These are phyloP conservation scores for Sylvilagus bachmani DNA, from an alignment of 2,113 vertebrate species.

Conservation along the genomic window DNA sequence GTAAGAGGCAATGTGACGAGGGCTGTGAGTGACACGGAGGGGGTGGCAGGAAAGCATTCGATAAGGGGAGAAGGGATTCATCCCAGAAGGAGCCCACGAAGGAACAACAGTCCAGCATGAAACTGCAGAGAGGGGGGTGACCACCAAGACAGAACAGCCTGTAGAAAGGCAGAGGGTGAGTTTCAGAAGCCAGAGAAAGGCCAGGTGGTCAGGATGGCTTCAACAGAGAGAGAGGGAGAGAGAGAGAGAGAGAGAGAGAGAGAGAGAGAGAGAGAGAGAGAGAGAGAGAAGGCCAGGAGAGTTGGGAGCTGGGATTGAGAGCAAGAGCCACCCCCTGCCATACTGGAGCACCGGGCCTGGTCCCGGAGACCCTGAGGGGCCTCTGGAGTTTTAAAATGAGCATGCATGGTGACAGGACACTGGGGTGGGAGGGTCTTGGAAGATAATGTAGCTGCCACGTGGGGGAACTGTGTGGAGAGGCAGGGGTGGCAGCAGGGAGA, in stretches of 20 bases:
- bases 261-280: neutral
- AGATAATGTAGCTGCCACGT: too few relatives aligned
- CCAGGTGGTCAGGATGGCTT: neutral
- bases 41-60: too few relatives aligned
- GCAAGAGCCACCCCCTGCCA: too few relatives aligned
- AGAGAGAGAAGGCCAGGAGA: neutral
- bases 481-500: neutral
- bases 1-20: too few relatives aligned
- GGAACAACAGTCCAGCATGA: neutral
- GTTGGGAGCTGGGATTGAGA: neutral
- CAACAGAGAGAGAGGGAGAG: neutral
- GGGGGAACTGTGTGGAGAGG: too few relatives aligned
- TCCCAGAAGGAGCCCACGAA: neutral
- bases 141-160: neutral
- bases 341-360: neutral
- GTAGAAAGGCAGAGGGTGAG: neutral
- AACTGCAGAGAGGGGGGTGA: neutral
- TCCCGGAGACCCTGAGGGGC: neutral
- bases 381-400: neutral
- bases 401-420: neutral
- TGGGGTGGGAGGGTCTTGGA: too few relatives aligned
- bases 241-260: neutral
- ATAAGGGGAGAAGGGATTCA: neutral
- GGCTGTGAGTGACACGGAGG: too few relatives aligned
- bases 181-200: neutral